These are phyloP conservation scores for Eristalis intricaria DNA, from an alignment of 2,888 invertebrate genomes.

Conservation along the genomic window DNA sequence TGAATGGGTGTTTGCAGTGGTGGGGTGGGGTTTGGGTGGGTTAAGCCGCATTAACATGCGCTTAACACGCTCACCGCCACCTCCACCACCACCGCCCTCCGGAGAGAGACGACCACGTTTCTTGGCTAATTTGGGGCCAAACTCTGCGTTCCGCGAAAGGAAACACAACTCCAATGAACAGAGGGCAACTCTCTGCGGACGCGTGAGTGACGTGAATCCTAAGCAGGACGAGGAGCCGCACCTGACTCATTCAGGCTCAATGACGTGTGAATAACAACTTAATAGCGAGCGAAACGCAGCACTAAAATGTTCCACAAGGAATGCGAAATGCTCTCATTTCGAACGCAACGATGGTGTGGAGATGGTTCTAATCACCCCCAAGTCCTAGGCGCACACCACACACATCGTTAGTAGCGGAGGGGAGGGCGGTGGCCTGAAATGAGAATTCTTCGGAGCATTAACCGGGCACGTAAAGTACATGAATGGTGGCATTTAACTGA, in stretches of 20 bases:
- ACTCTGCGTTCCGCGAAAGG: not conserved
- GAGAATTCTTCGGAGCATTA: conserved; percentile 39
- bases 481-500: conserved; percentile 54
- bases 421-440: not conserved
- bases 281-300: conserved; percentile 65
- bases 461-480: conserved; percentile 46
- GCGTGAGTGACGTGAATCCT: conserved; percentile 41
- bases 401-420: not conserved
- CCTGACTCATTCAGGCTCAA: conserved; percentile 62
- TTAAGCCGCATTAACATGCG: conserved; percentile 29
- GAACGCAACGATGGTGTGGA: not conserved
- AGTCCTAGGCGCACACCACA: conserved; percentile 37
- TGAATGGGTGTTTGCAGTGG: not conserved
- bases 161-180: not conserved
- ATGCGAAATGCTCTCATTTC: conserved; percentile 24
- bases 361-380: conserved; percentile 18
- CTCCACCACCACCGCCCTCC: not conserved
- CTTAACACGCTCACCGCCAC: conserved; percentile 14
- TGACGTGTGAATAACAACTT: conserved; percentile 67
- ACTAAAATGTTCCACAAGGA: conserved; percentile 56
- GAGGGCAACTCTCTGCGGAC: not conserved
- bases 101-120: not conserved
- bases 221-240: conserved; percentile 16
- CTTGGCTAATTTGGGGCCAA: not conserved
- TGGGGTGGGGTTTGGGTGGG: not conserved